These are phyloP conservation scores for Muschampia plurimacula DNA, from an alignment of 2,888 invertebrate genomes.

Conservation along the genomic window DNA sequence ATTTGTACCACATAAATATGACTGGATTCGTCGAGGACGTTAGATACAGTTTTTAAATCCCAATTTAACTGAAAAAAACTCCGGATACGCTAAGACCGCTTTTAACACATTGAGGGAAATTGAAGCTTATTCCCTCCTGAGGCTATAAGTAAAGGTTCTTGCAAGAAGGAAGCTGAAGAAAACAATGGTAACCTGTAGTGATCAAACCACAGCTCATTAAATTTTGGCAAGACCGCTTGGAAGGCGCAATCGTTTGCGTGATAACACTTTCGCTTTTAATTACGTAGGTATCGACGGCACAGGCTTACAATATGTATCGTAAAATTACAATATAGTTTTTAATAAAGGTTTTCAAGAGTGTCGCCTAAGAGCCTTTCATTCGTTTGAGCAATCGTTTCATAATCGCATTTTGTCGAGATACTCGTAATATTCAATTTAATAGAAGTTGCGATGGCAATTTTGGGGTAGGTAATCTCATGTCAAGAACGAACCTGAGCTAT, in stretches of 20 bases:
- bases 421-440: constrained; percentile 48
- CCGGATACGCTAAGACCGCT: no score
- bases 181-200: no score
- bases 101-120: no score
- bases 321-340: constrained; percentile 38
- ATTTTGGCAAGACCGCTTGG: not conserved
- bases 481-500: constrained; percentile 21
- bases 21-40: no score
- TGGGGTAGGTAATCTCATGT: constrained; percentile 42
- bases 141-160: no score
- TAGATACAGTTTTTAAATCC: no score
- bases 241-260: not conserved
- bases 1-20: no score
- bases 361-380: not conserved
- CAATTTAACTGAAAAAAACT: no score
- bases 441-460: constrained; percentile 44
- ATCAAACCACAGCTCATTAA: not conserved
- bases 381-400: constrained; percentile 37
- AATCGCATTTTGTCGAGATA: constrained; percentile 39
- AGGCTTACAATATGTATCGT: not conserved
- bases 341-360: constrained; percentile 3
- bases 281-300: not conserved
- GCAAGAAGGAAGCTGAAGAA: no score
- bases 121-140: no score
- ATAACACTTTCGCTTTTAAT: not conserved